These are phyloP conservation scores for Nanorana parkeri DNA, from an alignment of 2,113 vertebrate species.

Conservation along the genomic window DNA sequence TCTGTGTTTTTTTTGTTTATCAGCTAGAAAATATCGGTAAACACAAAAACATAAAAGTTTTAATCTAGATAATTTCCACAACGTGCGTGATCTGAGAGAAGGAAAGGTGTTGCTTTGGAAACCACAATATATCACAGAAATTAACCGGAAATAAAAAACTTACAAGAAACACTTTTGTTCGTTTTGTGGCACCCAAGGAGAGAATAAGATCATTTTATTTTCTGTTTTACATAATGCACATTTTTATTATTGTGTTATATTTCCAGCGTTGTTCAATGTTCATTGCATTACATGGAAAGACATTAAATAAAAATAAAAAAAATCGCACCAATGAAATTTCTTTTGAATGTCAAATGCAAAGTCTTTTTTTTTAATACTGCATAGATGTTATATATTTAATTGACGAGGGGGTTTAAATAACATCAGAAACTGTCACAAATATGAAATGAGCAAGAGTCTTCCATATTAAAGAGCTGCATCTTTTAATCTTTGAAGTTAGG, in stretches of 20 bases:
- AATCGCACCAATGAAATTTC: neutral
- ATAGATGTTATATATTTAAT: constrained; percentile 37
- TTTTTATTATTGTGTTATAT: constrained; percentile 24
- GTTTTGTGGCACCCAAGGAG: neutral
- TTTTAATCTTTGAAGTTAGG: constrained; percentile 43
- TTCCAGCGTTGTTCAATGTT: neutral
- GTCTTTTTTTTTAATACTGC: constrained; percentile 3
- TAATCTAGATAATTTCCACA: neutral
- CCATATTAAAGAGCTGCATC: constrained; percentile 38
- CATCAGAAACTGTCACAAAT: constrained; percentile 27
- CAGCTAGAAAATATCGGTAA: neutral
- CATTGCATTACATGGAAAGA: too few relatives aligned
- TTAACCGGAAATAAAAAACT: neutral
- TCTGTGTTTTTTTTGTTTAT: neutral
- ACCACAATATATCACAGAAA: neutral
- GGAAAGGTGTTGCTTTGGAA: neutral
- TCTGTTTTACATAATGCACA: constrained; percentile 6
- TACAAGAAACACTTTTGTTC: neutral
- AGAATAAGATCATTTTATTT: constrained; percentile 16
- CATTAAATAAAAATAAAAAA: neutral
- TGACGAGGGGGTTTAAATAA: constrained; percentile 42
- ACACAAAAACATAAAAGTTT: neutral
- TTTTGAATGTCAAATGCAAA: constrained; percentile 13
- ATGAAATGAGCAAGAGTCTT: constrained; percentile 30
- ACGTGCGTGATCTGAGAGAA: neutral